Base-by-base conservation (phyloP, 2,888 invertebrate species). In the Synergus umbraculus region DNA sequence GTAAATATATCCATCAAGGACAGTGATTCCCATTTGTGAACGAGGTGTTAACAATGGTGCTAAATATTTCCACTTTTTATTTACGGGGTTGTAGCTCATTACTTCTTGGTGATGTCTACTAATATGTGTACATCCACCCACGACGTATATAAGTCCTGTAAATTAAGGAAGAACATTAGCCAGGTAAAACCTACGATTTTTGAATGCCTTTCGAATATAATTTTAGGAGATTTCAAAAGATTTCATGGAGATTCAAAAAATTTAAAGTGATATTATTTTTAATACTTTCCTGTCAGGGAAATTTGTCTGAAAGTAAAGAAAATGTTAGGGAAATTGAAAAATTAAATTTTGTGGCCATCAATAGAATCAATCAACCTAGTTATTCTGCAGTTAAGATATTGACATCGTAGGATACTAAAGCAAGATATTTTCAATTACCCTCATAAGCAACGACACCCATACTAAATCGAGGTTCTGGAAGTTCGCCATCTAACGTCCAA, bases 11-110 rank as follows among this genome's bases (percentile, higher is more conserved):
- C 96, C 95, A 91, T 96, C 96, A 58, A 98, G 93, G 78, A 97
- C 96, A n/a, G 97, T 96, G 76, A 97, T 96, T 63, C 97, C 98
- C 94, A 98, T 96, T 93, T 98, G 97, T 82, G 96, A 96, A 82
- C 98, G 95, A 44, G 96, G 96, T 76, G 95, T 95, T 60, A 95
- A 94, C 97, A 98, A 96, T 44, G 96, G 94, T 15, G 96, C 94
- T 87, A 98, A 93, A 76, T 94, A 93, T 80, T 94, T 94, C 97
- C 97, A 98, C 91, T 96, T 96, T 86, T 95, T 95, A 4, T 96
- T 96, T 43, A 96, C 94, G 0, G 98, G 97, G 92, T 96, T 95
- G 91, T 96, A 97, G 89, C 96, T 95, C 88, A 96, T 94, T 84
- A 97, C 93, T 92, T 97, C 97, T 85, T 95, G 95, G 76, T 97